Base-by-base conservation (phyloP, 92 coral and sea anemone genomes). In the Pocillopora grandis region DNA sequence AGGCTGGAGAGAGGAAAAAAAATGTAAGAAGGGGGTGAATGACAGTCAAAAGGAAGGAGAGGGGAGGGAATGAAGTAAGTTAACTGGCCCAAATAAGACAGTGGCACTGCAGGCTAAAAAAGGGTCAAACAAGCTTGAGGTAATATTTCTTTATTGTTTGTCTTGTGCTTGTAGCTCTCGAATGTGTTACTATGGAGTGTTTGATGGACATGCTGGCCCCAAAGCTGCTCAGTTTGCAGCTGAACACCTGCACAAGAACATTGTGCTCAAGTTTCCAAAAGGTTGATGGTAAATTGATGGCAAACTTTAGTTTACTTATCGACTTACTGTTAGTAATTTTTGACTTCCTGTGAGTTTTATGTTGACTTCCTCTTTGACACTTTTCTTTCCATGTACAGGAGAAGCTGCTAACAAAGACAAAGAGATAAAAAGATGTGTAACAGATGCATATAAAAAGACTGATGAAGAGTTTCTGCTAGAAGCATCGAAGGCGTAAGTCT, bases 201-300 rank as follows among this genome's bases (percentile, higher is more conserved):
- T 97, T 91, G 99, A 97, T 89, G 99, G 99, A 2, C 99, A 97
- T 81, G 99, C 98, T 16, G 99, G 99, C 11, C 90, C 87, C 33
- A 92, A 90, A 75, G 99, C 99, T 0, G 91, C 99, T 16, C 93
- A 88, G 73, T 97, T 90, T 92, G 99, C 99, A 49, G 99, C 99
- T 16, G 78, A 94, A 76, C 91, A 94, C 79, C 82, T 97, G 21
- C 98, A 97, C 87, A 85, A 72, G 89, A 97, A 92, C 79, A 97
- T 97, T 85, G 86, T 90, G 75, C 86, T 72, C 90, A 97, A 94
- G 94, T 88, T 97, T 73, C 96, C 95, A 94, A 97, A 97, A 97
- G 99, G 99, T 97, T 92, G 94, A 95, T 89, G 96, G 92, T 90
- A 88, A 89, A 89, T 84, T 79, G 61, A 80, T 65, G 60, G 16